A percentile compares a stretch with the other conserved stretches of the same genome.
Evolutionary conservation across 2,888 invertebrate genomes (phyloP).

Genomic region (Hirtodrosophila alboralis): DNA sequence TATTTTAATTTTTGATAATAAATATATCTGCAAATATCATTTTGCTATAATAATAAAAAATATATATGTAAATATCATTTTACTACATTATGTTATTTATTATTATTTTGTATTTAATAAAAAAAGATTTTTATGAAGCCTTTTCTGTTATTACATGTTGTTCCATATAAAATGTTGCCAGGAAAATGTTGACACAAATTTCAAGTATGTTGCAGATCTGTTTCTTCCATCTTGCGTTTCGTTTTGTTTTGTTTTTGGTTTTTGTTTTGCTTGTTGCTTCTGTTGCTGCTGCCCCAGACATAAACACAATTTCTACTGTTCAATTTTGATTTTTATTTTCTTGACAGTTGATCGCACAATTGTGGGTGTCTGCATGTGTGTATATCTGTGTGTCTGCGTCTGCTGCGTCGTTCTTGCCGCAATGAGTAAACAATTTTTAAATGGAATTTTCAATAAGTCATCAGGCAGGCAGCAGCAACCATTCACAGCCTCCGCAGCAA

Average conservation of each 20-base stretch:
- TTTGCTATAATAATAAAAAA: too few relatives aligned
- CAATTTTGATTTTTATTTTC: constrained; percentile 64
- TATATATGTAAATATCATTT: too few relatives aligned
- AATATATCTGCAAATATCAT: too few relatives aligned
- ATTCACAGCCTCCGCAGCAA: constrained; percentile 30
- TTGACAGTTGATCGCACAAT: constrained; percentile 62
- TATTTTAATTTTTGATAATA: too few relatives aligned
- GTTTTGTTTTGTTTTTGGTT: constrained; percentile 22
- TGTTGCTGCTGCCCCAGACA: constrained; percentile 56
- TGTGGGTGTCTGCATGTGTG: constrained; percentile 37
- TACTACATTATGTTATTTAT: too few relatives aligned
- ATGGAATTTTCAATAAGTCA: constrained; percentile 80
- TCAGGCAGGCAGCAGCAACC: constrained; percentile 46
- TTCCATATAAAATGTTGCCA: constrained; percentile 1
- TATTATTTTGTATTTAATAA: background rate
- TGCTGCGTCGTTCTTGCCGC: constrained; percentile 60
- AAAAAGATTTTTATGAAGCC: background rate
- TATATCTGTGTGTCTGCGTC: constrained; percentile 21
- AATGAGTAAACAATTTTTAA: constrained; percentile 80
- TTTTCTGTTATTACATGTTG: background rate
- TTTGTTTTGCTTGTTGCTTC: constrained; percentile 56
- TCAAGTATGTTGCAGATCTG: constrained; percentile 10
- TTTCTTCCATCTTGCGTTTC: constrained; percentile 19
- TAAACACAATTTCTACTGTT: constrained; percentile 67
- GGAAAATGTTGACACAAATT: constrained; percentile 15